These are phyloP conservation scores for Enteromius radiatus DNA, from an alignment of 2,797 vertebrate genomes.

Conservation along the genomic window DNA sequence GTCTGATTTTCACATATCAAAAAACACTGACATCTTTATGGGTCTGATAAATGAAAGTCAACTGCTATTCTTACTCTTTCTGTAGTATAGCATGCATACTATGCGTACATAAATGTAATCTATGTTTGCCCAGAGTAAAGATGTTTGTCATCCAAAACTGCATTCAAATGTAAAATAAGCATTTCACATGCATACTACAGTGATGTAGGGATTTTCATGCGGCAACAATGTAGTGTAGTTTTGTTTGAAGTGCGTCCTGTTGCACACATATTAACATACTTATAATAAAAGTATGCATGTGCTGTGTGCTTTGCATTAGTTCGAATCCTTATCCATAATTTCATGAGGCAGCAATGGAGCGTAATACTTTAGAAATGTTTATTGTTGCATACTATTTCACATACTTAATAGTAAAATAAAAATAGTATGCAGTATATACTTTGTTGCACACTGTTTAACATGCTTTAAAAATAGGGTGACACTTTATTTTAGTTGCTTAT, in stretches of 20 bases:
- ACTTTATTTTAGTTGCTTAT: too few relatives aligned
- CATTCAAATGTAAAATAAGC: not conserved
- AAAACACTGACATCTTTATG: not conserved
- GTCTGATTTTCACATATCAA: slow-evolving; percentile 54
- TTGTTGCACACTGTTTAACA: too few relatives aligned
- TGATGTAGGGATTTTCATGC: not conserved
- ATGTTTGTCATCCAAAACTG: not conserved
- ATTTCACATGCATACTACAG: not conserved
- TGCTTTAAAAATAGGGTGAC: too few relatives aligned
- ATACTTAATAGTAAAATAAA: not conserved
- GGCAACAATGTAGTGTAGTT: not conserved
- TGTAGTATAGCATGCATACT: not conserved
- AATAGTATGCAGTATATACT: not conserved
- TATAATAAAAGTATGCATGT: not conserved
- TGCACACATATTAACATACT: not conserved
- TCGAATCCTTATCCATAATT: not conserved
- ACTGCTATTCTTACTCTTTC: not conserved
- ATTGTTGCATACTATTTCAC: not conserved
- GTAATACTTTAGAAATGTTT: not conserved
- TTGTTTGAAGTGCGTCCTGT: not conserved
- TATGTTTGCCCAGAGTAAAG: not conserved
- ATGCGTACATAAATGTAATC: not conserved
- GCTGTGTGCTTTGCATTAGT: not conserved
- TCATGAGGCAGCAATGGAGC: not conserved
- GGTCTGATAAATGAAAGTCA: not conserved